Percentiles rank a stretch among this genome's conserved stretches.
Evolutionary conservation across 1,140 invertebrate species (phyloP).

Genomic region (Ceratitis capitata): DNA sequence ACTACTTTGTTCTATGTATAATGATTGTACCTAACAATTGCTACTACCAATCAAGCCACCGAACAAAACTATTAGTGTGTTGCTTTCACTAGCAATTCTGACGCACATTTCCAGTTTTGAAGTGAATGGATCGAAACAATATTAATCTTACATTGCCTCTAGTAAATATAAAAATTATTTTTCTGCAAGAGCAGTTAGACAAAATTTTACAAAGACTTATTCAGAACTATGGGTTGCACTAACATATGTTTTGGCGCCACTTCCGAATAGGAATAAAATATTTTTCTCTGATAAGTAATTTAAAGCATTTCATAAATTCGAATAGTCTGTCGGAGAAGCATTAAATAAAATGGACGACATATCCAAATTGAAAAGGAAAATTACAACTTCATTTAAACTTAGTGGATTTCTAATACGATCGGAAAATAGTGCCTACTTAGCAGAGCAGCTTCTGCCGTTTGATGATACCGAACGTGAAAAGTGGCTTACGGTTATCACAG

Average conservation of each 20-base stretch:
- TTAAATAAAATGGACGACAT: slow-evolving; percentile 54
- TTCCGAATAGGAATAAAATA: neutral
- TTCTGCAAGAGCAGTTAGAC: too few relatives aligned
- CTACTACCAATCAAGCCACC: too few relatives aligned
- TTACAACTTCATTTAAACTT: slow-evolving; percentile 59
- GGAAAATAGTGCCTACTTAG: slow-evolving; percentile 64
- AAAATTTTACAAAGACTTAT: too few relatives aligned
- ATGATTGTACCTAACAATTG: too few relatives aligned
- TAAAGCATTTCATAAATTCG: neutral
- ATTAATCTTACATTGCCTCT: too few relatives aligned
- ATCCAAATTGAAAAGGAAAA: slow-evolving; percentile 53
- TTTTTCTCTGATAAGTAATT: neutral
- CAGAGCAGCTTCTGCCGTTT: slow-evolving; percentile 66
- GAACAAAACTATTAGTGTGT: too few relatives aligned
- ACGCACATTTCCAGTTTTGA: too few relatives aligned
- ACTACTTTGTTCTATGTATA: too few relatives aligned
- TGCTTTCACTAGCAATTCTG: too few relatives aligned
- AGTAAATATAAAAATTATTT: too few relatives aligned
- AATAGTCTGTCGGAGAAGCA: neutral
- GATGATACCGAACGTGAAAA: slow-evolving; percentile 65
- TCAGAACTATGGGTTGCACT: neutral
- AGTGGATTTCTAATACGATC: slow-evolving; percentile 61
- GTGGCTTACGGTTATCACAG: slow-evolving; percentile 68
- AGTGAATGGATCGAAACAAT: too few relatives aligned
- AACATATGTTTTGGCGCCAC: neutral